Base-by-base conservation (phyloP, 2,113 vertebrate genomes). In the Perca flavescens region DNA sequence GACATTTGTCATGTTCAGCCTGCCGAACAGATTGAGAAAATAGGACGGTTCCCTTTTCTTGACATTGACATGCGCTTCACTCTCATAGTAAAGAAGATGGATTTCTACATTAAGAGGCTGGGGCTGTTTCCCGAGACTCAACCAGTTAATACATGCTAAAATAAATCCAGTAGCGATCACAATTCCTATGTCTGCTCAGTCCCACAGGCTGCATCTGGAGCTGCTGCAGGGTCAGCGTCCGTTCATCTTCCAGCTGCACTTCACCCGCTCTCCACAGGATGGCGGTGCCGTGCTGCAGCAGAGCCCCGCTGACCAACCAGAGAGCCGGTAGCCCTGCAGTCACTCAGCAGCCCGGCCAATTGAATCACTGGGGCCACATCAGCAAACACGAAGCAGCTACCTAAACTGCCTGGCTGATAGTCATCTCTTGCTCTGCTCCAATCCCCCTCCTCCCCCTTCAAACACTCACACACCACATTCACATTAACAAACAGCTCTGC, bases 321-420 rank as follows among this genome's bases (percentile, higher is more conserved):
- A 69, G 64, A 80, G 73, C 89, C 14, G 2, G 53, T 43, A 66
- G 80, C 69, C 82, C 63, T 50, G 74, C 74, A 91, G 89, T 90
- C 84, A 82, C 77, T 89, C 88, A 88, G 82, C 64, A 15, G 79
- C 25, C 53, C 49, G 46, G 72, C 82, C 89, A 89, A 80, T 80
- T 87, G 88, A 79, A 88, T 91, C 89, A 77, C 77, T 1, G 75
- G 67, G 80, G 79, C 87, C 92, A 91, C 91, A 86, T 91, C 90
- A 91, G 89, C 93, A 90, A 93, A 91, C 91, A 91, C 88, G 86
- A 94, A 93, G 83, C 88, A 81, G 84, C 87, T 90, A 89, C 86
- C 86, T 88, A 91, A 91, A 92, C 88, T 86, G 79, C 52, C 80
- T 77, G 53, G 68, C 86, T 76, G 90, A 94, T 91, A 89, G 74